Base-by-base conservation (phyloP, 2,888 invertebrate species). In the Lithophane ornitopus region DNA sequence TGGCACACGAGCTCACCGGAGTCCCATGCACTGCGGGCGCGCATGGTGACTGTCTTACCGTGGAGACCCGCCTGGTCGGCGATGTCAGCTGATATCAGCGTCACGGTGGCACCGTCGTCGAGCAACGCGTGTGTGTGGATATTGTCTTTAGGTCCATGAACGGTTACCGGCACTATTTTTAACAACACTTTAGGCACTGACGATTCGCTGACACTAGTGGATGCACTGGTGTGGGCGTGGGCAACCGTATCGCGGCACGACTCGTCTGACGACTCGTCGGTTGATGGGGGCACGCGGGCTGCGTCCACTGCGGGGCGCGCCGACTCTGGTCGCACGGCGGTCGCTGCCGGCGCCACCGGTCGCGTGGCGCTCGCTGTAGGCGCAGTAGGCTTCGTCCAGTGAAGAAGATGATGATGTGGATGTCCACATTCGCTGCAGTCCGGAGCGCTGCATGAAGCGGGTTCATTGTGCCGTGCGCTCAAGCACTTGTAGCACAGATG, bases 21-120 rank as follows among this genome's bases (percentile, higher is more conserved):
- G 62, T 41, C 62, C 66, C 49, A 66, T 66, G 66, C 66, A 9
- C 66, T 67, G 52, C 52, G 66, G 16, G 66, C 66, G 34, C 66
- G 26, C 63, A 63, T 63, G 16, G 63, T 63, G n/a, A n/a, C n/a
- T n/a, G 39, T 22, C 61, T 39, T 62, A 65, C 65, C 65, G 65
- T 65, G 65, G 26, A 65, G 65, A 28, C 65, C 65, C 46, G 26
- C 65, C 28, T 46, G 26, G 28, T 65, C 44, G 12, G 44, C 65
- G 26, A 65, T 9, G 26, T 46, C 44, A 19, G 44, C 44, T 26
- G 63, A 16, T 22, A 65, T 65, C 7, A 65, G 46, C 19, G 65
- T 65, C 26, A 65, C 63, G 61, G 22, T 61, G 39, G 61, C 61
- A 12, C 39, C 39, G 61, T 61, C 61, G 39, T 62, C 61, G 22